Evolutionary conservation across 1,140 invertebrate genomes (phyloP), one percentile per base, ranked within the genome.

Genomic region (Apis dorsata): DNA sequence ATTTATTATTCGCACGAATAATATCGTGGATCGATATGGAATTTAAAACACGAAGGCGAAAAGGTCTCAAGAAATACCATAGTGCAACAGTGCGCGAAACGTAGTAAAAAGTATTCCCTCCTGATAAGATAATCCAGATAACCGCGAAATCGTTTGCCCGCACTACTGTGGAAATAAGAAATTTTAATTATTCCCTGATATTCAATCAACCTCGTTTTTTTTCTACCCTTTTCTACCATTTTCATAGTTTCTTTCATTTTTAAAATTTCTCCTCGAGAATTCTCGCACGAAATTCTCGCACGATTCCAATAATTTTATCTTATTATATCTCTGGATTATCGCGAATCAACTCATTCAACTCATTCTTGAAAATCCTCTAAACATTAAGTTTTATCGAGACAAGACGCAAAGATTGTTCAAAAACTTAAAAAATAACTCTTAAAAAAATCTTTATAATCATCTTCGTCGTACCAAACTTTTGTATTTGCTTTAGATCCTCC

Each of bases 81-180:
- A 59, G 9, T 28, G 59, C 11, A 19, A 75, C 55, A 24, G 34
- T 34, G 19, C 59, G 15, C 17, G 51, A 44, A 21, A 24, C 55
- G 21, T n/a, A 34, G 65, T 44, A 60, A 70, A 59, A 49, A 28
- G 19, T n/a, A 19, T 49, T 0, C 53, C 24, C 65, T 28, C 24
- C 65, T 28, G 77, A 79, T 79, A 79, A 79, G 65, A 79, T 79
- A 70, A 60, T 51, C 51, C 62, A 2, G 49, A 12, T 51, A 63
- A 19, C 15, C 49, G 51, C 24, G 51, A 63, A 77, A 66, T 77
- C 75, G 75, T 62, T 66, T 62, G 34, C 62, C 34, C 74, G 53
- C 28, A 28, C 34, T 77, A 66, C 49, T 24, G 62, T 2, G 75
- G 0, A 77, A 66, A 55, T 63, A 44, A 51, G 51, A 55, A 66